Conservation (phyloP, 2,797 vertebrate genomes). For the Trachops cirrhosus region DNA sequence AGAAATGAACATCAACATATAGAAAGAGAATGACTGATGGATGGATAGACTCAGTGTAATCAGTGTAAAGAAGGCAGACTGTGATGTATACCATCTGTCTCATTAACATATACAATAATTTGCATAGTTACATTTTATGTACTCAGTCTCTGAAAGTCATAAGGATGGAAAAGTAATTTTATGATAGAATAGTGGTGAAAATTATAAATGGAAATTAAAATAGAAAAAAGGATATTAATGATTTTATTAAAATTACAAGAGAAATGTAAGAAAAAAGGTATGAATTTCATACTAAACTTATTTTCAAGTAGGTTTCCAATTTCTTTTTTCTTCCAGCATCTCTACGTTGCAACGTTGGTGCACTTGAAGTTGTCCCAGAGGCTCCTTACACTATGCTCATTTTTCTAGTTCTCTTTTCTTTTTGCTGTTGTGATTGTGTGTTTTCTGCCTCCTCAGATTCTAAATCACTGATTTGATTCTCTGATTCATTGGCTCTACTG, state of each 20-base stretch:
- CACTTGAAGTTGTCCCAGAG: neutral
- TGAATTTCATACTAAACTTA: neutral
- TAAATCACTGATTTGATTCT: neutral
- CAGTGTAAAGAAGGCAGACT: conserved; percentile 22
- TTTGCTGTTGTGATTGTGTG: neutral
- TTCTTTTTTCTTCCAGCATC: neutral
- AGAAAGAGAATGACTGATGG: neutral
- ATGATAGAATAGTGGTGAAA: neutral
- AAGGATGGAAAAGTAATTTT: neutral
- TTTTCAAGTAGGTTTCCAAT: neutral
- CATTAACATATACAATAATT: neutral
- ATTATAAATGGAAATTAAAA: neutral
- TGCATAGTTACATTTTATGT: neutral
- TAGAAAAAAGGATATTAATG: neutral
- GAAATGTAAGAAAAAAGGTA: neutral
- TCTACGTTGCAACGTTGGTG: neutral
- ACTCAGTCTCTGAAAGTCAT: neutral
- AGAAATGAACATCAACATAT: neutral
- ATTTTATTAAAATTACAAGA: neutral
- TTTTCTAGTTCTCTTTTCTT: neutral
- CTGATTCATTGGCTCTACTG: neutral
- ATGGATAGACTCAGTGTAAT: neutral
- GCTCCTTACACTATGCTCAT: neutral
- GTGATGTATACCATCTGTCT: neutral
- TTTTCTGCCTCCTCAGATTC: neutral